Conservation (phyloP, 2,888 invertebrate genomes). For the Periphyllus acericola region DNA sequence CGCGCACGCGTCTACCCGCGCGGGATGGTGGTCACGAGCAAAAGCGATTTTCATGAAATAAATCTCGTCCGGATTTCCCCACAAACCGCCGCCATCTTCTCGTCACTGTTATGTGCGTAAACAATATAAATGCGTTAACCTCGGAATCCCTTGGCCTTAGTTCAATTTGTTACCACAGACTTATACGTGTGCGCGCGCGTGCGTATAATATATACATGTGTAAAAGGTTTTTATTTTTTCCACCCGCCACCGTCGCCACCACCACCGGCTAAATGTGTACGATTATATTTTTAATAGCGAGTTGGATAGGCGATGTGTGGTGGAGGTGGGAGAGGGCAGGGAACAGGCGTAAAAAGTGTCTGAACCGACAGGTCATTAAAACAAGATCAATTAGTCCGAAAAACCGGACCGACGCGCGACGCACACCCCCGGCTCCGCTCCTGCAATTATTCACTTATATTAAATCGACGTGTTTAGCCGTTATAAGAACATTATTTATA, state of each 20-base stretch:
- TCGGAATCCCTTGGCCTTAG: conserved; percentile 24
- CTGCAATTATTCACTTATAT: conserved; percentile 33
- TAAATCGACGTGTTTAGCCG: neutral
- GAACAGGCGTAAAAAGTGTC: neutral
- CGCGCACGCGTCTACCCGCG: too few relatives aligned
- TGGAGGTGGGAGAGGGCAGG: neutral
- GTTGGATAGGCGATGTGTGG: neutral
- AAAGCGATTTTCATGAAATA: conserved; percentile 36
- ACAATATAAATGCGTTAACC: conserved; percentile 39
- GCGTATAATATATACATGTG: neutral
- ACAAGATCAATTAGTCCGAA: conserved; percentile 34
- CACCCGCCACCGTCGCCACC: neutral
- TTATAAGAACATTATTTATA: neutral
- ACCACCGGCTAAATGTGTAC: conserved; percentile 2
- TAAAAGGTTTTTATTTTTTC: neutral
- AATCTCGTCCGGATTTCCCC: conserved; percentile 33
- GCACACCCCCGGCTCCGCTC: neutral
- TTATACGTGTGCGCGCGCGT: too few relatives aligned
- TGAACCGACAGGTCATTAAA: conserved; percentile 40
- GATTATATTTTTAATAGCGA: conserved; percentile 23
- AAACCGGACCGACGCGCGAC: neutral
- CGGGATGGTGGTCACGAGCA: neutral
- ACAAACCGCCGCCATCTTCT: neutral
- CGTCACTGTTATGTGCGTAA: conserved; percentile 16
- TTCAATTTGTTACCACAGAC: conserved; percentile 20